phyloP scores from a whole-genome alignment of 2,888 invertebrate species.

The Hermaeophaga mercurialis region DNA sequence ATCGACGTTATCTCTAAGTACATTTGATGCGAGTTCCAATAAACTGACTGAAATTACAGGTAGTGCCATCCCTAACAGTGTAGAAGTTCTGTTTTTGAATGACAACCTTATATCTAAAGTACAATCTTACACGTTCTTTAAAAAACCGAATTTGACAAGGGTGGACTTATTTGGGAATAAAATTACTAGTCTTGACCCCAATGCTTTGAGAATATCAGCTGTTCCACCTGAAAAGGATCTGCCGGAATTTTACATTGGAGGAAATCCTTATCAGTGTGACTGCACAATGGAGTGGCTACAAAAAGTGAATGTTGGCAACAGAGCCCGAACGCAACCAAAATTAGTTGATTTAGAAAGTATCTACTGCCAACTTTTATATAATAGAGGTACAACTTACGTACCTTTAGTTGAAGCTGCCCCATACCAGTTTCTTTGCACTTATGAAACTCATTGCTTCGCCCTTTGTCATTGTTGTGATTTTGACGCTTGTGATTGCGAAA shows the following conservation, averaged over 20 bases:
- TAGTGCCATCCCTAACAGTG: conserved; percentile 81
- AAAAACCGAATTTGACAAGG: conserved; percentile 81
- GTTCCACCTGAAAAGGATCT: conserved; percentile 73
- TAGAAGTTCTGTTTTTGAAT: conserved; percentile 77
- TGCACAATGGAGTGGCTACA: conserved; percentile 92
- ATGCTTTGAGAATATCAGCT: conserved; percentile 75
- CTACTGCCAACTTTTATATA: conserved; percentile 80
- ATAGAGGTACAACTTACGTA: conserved; percentile 74
- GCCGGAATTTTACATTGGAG: conserved; percentile 83
- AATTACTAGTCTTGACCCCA: conserved; percentile 76
- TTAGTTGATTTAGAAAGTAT: conserved; percentile 83
- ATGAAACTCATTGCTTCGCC: conserved; percentile 84
- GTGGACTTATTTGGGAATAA: conserved; percentile 83
- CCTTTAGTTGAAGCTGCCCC: conserved; percentile 79
- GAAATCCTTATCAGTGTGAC: conserved; percentile 86
- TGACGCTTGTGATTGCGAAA: conserved; percentile 91
- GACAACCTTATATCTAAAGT: conserved; percentile 83
- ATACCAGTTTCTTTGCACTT: conserved; percentile 84
- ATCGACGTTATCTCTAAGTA: conserved; percentile 76
- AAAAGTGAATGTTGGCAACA: conserved; percentile 75
- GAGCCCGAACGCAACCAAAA: conserved; percentile 78
- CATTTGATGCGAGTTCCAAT: conserved; percentile 83
- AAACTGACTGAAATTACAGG: conserved; percentile 80
- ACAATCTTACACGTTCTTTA: conserved; percentile 85
- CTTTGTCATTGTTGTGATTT: conserved; percentile 90